Evolutionary conservation across 2,113 vertebrate genomes (phyloP).

Genomic region (Loxodonta africana): DNA sequence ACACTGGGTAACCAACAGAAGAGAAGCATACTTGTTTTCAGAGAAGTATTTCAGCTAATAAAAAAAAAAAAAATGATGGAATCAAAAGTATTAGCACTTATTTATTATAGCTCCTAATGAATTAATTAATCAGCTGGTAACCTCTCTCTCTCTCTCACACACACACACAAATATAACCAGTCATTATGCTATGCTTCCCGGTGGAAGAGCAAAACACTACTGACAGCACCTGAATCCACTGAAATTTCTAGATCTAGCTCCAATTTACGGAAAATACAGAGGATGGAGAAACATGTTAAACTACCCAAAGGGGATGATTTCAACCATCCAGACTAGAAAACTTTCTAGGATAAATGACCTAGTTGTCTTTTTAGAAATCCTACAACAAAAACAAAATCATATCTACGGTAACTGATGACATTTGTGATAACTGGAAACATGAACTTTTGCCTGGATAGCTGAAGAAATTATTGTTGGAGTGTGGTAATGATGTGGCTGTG

Average conservation of each 20-base stretch:
- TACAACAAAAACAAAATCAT: not conserved
- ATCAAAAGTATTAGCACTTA: not conserved
- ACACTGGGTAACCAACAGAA: not conserved
- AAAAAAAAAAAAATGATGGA: not conserved
- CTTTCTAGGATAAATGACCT: not conserved
- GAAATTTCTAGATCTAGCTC: not conserved
- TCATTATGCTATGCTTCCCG: not conserved
- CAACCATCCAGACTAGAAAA: not conserved
- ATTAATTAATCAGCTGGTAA: slow-evolving; percentile 1
- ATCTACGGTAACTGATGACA: not conserved
- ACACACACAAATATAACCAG: not conserved
- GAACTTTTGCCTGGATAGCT: not conserved
- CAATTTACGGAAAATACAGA: slow-evolving; percentile 33
- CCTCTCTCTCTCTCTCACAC: not conserved
- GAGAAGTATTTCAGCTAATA: not conserved
- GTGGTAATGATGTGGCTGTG: not conserved
- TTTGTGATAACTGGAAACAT: not conserved
- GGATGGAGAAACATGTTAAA: not conserved
- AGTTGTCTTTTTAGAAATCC: slow-evolving; percentile 19
- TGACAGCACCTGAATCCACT: not conserved
- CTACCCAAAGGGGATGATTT: not conserved
- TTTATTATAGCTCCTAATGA: not conserved
- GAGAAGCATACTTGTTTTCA: not conserved
- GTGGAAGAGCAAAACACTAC: not conserved
- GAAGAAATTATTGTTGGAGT: not conserved